A percentile compares a stretch with the other conserved stretches of the same genome.
Evolutionary conservation across 2,797 vertebrate genomes (phyloP).

Genomic region (Cossypha niveicapilla): DNA sequence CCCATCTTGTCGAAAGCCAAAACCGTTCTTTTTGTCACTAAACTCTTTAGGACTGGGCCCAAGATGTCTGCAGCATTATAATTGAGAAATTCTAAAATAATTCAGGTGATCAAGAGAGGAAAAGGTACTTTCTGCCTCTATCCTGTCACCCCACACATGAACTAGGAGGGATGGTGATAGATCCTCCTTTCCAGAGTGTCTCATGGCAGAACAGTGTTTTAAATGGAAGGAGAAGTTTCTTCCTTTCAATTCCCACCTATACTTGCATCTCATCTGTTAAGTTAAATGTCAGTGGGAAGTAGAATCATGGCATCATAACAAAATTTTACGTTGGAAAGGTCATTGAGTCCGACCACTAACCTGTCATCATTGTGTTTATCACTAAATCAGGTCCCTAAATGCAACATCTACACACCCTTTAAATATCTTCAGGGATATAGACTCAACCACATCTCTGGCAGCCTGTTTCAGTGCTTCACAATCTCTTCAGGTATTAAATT

Average conservation of each 20-base stretch:
- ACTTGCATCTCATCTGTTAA: neutral
- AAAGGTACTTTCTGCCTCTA: neutral
- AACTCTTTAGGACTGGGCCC: neutral
- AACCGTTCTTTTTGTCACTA: neutral
- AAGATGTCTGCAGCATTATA: neutral
- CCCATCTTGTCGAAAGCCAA: neutral
- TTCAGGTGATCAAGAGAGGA: neutral
- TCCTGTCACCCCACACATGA: neutral
- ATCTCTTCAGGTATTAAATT: neutral
- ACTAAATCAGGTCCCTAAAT: neutral
- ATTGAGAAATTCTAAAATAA: neutral
- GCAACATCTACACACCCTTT: neutral
- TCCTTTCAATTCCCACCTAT: neutral
- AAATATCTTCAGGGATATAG: neutral
- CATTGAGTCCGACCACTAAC: neutral
- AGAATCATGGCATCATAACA: neutral
- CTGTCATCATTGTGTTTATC: neutral
- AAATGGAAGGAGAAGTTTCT: neutral
- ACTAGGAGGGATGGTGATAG: neutral
- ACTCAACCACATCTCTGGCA: neutral
- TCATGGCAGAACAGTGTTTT: neutral
- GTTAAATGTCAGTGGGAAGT: neutral
- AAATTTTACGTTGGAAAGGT: neutral
- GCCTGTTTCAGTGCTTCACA: neutral
- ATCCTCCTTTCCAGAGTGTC: neutral